These are phyloP conservation scores for Silurus asotus DNA, from an alignment of 2,113 vertebrate species.

Conservation along the genomic window DNA sequence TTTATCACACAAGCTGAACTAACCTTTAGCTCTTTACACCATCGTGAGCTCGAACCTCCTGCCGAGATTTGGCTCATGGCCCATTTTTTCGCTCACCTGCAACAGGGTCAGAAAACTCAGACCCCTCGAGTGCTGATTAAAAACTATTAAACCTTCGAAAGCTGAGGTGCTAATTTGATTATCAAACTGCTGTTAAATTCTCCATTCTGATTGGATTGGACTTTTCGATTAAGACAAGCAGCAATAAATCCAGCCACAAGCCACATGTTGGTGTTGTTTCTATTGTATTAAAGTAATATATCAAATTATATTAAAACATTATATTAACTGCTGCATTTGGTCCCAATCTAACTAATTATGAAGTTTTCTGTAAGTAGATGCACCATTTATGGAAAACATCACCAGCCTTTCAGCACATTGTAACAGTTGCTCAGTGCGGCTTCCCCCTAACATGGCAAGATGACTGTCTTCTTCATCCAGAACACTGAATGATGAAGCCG, in stretches of 20 bases:
- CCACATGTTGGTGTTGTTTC: too few relatives aligned
- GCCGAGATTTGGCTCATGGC: constrained; percentile 13
- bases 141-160: constrained; percentile 11
- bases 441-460: too few relatives aligned
- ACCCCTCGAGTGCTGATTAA: constrained; percentile 1
- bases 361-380: too few relatives aligned
- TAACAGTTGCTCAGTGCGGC: too few relatives aligned
- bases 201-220: not conserved
- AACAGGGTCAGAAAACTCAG: constrained; percentile 1
- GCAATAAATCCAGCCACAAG: not conserved
- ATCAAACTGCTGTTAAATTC: not conserved
- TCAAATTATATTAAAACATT: too few relatives aligned
- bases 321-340: too few relatives aligned
- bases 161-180: constrained; percentile 17
- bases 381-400: too few relatives aligned
- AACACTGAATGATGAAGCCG: not conserved
- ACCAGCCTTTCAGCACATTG: too few relatives aligned
- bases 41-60: constrained; percentile 8
- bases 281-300: too few relatives aligned
- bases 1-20: constrained; percentile 44
- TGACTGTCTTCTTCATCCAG: not conserved
- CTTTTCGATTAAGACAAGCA: too few relatives aligned
- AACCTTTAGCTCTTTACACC: constrained; percentile 42
- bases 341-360: too few relatives aligned
- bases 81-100: constrained; percentile 22